Evolutionary conservation across 2,888 invertebrate species (phyloP), one percentile per base, ranked within the genome.

Genomic region (Rhagophthalmus giganteus): DNA sequence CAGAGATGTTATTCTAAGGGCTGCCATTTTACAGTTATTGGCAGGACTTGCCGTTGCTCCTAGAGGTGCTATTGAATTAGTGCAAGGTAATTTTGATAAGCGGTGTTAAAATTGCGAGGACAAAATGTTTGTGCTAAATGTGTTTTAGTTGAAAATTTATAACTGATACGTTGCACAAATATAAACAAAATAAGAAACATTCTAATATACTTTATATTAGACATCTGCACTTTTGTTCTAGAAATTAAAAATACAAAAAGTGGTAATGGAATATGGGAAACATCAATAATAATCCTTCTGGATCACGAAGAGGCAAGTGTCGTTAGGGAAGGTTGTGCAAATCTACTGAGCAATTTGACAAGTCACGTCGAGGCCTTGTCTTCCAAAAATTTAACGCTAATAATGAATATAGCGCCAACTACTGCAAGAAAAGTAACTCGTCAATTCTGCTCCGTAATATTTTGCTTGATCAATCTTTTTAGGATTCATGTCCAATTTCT

Each of bases 291-390:
- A n/a, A 66, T 73, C 44, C 46, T 76, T n/a, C 60, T 72, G 6
- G 74, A 79, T 63, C 71, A 76, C 50, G 75, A 73, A 16, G 81
- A 82, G 66, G 76, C 81, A 1, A 77, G 75, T 58, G 68, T 81
- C 26, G 79, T 81, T 1, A 71, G 78, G 52, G 81, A 81, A 66
- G 78, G 81, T 63, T 80, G 80, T 7, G 79, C 78, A n/a, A 67
- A 74, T 13, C 69, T 81, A 8, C 67, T 81, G 25, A 72, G 74
- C 6, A 79, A 80, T 70, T 67, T 81, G 32, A 62, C 58, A 14
- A 66, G 65, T 20, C 70, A 72, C 58, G 54, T 42, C n/a, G 38
- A 16, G 10, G 11, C 10, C 10, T 42, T 14, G 33, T 25, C 30
- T 15, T 16, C 25, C 2, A 20, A 39, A n/a, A 25, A 41, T 33